Evolutionary conservation across 1,140 invertebrate species (phyloP), one percentile per base, ranked within the genome.

Genomic region (Scylla paramamosain): DNA sequence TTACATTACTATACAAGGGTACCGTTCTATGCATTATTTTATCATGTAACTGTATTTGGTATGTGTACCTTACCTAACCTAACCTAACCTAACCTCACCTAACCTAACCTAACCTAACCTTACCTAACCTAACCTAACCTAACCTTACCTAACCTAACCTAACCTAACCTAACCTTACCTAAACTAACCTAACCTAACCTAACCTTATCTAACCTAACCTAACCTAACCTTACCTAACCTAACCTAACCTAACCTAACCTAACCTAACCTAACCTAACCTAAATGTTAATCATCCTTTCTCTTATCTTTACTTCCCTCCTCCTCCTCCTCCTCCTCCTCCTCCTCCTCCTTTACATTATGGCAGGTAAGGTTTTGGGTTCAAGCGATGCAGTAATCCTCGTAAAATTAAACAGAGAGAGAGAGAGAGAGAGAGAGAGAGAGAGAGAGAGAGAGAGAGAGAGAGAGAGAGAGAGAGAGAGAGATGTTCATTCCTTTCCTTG

Each of bases 321-420:
- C 86, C 86, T 88, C 32, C 28, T 86, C 86, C 32, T 88, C 86
- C 31, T 46, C 86, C 45, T 39, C 45, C 32, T 88, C 86, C 2
- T 46, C 86, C 86, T 32, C 16, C 86, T n/a, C 25, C 31, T 6
- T 2, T 88, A 39, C 25, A 46, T 88, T 45, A 88, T 46, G 45
- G 67, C 67, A 77, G 67, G 16, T 77, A 25, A n/a, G 67, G 67
- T 77, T 77, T 39, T 59, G 16, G 12, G 52, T 59, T 14, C 6
- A 77, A 20, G 67, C 52, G 52, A 59, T 59, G 67, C 67, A 77
- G 20, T 77, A 77, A 77, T 12, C 20, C 67, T 77, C 67, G 67
- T 77, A 77, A 77, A 77, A 77, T 77, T 77, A 25, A 77, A n/a
- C 6, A 12, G 10, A 39, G 86, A 45, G 45, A 46, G 31, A 59